These are phyloP conservation scores for Acanthurus leucopareius DNA, from an alignment of 2,797 vertebrate genomes.

Conservation along the genomic window DNA sequence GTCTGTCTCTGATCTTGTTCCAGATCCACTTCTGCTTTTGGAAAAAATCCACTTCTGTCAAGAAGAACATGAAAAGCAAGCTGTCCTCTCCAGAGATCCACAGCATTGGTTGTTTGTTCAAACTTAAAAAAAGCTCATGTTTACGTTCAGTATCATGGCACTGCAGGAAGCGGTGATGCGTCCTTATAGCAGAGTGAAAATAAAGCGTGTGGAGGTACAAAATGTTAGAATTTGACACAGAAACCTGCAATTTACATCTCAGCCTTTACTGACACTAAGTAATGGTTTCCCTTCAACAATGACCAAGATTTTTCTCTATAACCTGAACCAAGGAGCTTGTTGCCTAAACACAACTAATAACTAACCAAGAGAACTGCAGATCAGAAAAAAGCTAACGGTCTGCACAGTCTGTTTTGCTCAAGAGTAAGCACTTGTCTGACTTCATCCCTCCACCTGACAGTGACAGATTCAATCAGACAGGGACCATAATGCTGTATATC, in stretches of 20 bases:
- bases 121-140: slow-evolving; percentile 43
- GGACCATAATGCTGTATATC: slow-evolving; percentile 21
- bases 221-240: neutral
- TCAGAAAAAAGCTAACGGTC: neutral
- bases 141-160: slow-evolving; percentile 14
- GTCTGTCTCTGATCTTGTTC: slow-evolving; percentile 54
- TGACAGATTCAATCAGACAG: slow-evolving; percentile 25
- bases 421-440: neutral
- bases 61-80: slow-evolving; percentile 50
- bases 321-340: neutral
- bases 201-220: neutral
- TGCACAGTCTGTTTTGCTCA: neutral
- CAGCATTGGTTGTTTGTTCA: slow-evolving; percentile 51
- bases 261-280: neutral
- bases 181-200: neutral
- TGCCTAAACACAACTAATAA: neutral
- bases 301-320: neutral
- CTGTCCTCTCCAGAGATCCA: slow-evolving; percentile 50
- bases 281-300: neutral
- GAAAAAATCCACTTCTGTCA: slow-evolving; percentile 41
- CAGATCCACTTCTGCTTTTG: slow-evolving; percentile 58
- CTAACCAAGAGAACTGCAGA: neutral
- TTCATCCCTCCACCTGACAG: slow-evolving; percentile 23
- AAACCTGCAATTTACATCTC: too few species aligned
- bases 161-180: slow-evolving; percentile 13